phyloP scores from a whole-genome alignment of 92 coral and sea anemone species.

The Montipora capitata region DNA sequence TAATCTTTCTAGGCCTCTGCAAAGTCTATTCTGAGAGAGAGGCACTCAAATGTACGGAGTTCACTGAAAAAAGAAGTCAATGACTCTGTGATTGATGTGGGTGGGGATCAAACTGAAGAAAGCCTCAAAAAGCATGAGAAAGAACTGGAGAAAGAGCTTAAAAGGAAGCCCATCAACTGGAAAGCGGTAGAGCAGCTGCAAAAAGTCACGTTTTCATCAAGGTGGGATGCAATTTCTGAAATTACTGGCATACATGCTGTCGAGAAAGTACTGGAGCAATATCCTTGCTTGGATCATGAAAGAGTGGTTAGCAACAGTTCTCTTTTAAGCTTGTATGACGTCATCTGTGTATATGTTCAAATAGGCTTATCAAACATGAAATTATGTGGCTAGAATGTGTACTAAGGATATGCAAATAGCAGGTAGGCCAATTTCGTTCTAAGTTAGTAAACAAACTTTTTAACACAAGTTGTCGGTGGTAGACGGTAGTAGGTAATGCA shows the following conservation, averaged over 20 bases:
- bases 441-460: background rate
- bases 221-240: constrained; percentile 14
- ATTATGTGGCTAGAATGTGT: background rate
- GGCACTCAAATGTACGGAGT: constrained; percentile 24
- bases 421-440: background rate
- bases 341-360: constrained; percentile 4
- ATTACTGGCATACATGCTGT: constrained; percentile 11
- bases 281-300: constrained; percentile 25
- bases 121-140: constrained; percentile 12
- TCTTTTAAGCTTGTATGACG: background rate
- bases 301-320: constrained; percentile 8
- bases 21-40: constrained; percentile 1
- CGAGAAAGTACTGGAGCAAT: constrained; percentile 15
- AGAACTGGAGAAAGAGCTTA: constrained; percentile 10
- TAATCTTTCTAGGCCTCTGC: constrained; percentile 12
- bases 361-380: too few species aligned
- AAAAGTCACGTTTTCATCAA: constrained; percentile 7
- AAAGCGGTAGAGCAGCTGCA: constrained; percentile 35
- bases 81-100: background rate
- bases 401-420: background rate
- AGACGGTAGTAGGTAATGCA: too few species aligned
- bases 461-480: too few species aligned
- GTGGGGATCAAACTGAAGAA: background rate
- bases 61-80: background rate
- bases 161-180: constrained; percentile 12